Base-by-base conservation (phyloP, 53 echinoderm and acorn worm species). In the Mesocentrotus franciscanus region DNA sequence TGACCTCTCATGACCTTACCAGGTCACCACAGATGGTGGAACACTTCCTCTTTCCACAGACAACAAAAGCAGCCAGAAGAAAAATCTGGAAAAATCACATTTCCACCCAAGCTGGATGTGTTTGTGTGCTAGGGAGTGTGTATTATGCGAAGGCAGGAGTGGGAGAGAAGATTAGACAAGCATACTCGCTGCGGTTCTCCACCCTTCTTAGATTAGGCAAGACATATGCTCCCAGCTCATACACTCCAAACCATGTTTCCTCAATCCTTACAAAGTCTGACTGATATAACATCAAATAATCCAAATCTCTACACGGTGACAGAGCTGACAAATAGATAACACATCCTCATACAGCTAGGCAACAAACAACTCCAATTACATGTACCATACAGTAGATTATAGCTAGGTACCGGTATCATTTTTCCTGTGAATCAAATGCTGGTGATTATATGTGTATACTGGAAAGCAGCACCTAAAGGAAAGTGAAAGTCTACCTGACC, bases 1-100 rank as follows among this genome's bases (percentile, higher is more conserved):
- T 87, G 87, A 87, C 56, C 87, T 87, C 57, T 87, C n/a, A 58
- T 18, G 29, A 87, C 87, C 87, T 59, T 15, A 87, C 58, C 87
- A 87, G 87, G 87, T 87, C 87, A 58, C 87, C n/a, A 56, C 87
- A 87, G 57, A 87, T 87, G 87, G 87, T 87, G 87, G 87, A 87
- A 87, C 58, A 87, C 81, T 81, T 81, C 81, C 81, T 81, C 81
- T 81, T 36, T 81, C 36, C 39, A 81, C 81, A 1, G 74, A 81
- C 81, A 81, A 81, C 81, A 81, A 81, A 81, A 81, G 79, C 81
- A 81, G 22, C 81, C 18, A 18, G 81, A 42, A 81, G 18, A 81
- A 81, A 64, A 81, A 81, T 39, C 81, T 36, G 42, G 17, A 9
- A 22, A 81, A 81, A 81, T 81, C 81, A 33, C 42, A 42, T 81